Conservation (phyloP, 2,113 vertebrate species). For the Pitta sordida region DNA sequence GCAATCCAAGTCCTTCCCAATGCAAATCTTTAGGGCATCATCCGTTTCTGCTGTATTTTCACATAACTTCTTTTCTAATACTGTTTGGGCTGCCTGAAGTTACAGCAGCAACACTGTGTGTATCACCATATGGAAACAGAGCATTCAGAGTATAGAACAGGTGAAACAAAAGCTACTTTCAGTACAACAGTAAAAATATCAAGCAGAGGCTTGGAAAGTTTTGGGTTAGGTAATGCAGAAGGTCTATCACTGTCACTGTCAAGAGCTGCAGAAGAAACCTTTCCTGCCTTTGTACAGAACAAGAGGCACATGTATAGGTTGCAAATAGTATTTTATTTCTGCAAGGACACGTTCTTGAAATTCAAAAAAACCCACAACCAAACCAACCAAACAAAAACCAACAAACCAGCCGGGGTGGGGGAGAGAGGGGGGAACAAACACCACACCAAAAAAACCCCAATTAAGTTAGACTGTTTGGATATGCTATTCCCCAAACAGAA, state of each 20-base stretch:
- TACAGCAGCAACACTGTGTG: rapidly evolving
- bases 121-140: background rate
- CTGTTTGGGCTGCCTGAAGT: background rate
- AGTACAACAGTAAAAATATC: background rate
- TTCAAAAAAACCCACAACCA: background rate
- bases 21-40: background rate
- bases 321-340: background rate
- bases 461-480: background rate
- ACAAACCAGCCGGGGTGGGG: too few relatives aligned
- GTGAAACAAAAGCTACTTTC: background rate
- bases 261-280: background rate
- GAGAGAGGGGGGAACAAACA: too few relatives aligned
- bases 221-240: background rate
- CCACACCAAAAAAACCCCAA: background rate
- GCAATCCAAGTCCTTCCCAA: background rate
- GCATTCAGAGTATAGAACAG: background rate
- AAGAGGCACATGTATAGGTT: background rate
- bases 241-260: background rate
- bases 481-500: background rate
- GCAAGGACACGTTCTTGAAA: background rate
- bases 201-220: background rate
- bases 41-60: background rate
- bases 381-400: background rate
- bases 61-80: background rate
- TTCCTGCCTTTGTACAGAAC: background rate